These are phyloP conservation scores for Lamellibrachia luymesi DNA, from an alignment of 1,140 invertebrate species.

Conservation along the genomic window DNA sequence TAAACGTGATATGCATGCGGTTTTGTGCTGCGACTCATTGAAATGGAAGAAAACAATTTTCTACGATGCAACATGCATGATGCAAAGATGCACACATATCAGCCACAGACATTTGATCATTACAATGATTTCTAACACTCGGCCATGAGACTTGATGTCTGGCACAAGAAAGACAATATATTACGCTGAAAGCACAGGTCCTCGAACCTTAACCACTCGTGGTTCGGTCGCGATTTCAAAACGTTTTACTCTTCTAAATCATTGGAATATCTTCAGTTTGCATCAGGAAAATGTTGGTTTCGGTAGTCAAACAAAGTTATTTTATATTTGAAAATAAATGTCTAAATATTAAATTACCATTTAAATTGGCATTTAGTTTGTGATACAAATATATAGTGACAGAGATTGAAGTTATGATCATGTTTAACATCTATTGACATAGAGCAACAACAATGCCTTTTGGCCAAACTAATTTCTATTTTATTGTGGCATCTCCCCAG, in stretches of 20 bases:
- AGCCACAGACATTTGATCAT: neutral
- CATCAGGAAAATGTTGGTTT: neutral
- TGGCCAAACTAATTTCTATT: too few species aligned
- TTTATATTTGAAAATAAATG: neutral
- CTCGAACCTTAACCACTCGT: too few species aligned
- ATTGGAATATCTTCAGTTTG: neutral
- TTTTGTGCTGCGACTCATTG: neutral
- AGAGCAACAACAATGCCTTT: too few species aligned
- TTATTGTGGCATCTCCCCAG: too few species aligned
- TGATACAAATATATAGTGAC: too few species aligned
- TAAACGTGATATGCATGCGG: neutral
- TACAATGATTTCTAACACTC: neutral
- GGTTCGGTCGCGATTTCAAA: too few species aligned
- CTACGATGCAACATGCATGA: neutral
- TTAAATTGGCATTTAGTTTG: neutral
- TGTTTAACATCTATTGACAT: too few species aligned
- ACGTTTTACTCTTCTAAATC: neutral
- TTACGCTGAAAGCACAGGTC: neutral
- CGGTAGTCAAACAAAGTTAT: neutral
- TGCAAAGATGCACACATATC: neutral
- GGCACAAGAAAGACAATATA: neutral
- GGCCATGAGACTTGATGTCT: neutral
- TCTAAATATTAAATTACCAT: neutral
- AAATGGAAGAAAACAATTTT: slow-evolving; percentile 1
- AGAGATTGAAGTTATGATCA: too few species aligned